Conservation (phyloP, 2,797 vertebrate species). For the Pampus argenteus region DNA sequence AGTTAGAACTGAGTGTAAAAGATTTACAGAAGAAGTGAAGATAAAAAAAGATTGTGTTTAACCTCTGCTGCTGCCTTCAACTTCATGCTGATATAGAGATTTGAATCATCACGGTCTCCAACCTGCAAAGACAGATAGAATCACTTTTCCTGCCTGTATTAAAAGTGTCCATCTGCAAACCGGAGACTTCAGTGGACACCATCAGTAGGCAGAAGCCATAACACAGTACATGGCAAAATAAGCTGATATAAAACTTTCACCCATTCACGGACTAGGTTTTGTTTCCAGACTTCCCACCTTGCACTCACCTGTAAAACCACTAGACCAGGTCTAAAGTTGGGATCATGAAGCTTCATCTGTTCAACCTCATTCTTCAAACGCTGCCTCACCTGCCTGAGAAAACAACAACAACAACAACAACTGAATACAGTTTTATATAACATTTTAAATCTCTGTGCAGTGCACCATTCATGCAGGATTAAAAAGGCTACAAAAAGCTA, state of each 20-base stretch:
- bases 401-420: conserved; percentile 24
- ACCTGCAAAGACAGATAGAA: conserved; percentile 83
- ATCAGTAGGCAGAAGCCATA: conserved; percentile 10
- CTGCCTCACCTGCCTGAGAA: conserved; percentile 89
- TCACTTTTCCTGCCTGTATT: conserved; percentile 5
- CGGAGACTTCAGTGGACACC: background rate
- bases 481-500: background rate
- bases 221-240: conserved; percentile 17
- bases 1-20: background rate
- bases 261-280: background rate
- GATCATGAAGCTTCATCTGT: conserved; percentile 87
- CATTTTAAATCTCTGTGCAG: background rate
- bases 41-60: conserved; percentile 64
- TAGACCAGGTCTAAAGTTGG: conserved; percentile 92
- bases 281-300: background rate
- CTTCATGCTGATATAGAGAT: conserved; percentile 98
- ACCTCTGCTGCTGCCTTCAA: conserved; percentile 97
- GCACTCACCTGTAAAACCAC: conserved; percentile 93
- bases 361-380: conserved; percentile 90
- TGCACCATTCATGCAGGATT: background rate
- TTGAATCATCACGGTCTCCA: conserved; percentile 96
- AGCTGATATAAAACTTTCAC: background rate
- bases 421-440: background rate
- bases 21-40: background rate
- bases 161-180: background rate